Conservation (phyloP, 2,113 vertebrate species). For the Porphyrio hochstetteri region DNA sequence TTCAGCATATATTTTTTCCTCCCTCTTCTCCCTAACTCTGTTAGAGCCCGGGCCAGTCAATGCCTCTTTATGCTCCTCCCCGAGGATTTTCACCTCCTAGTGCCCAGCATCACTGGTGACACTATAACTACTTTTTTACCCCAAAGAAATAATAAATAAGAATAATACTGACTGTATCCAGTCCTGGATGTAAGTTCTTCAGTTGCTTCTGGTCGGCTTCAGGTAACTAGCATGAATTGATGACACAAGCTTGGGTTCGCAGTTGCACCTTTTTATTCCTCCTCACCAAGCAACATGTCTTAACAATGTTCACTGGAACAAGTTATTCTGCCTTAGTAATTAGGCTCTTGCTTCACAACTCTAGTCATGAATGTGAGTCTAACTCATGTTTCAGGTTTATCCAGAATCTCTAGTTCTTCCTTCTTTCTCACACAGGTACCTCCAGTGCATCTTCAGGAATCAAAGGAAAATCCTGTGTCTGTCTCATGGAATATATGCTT, state of each 20-base stretch:
- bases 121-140: not conserved
- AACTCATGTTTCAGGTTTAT: conserved; percentile 41
- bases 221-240: not conserved
- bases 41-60: not conserved
- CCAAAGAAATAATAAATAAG: not conserved
- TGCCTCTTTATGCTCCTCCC: not conserved
- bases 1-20: not conserved
- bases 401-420: not conserved
- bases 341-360: conserved; percentile 31
- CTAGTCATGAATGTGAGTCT: not conserved
- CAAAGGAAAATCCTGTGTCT: not conserved
- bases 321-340: conserved; percentile 31
- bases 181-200: not conserved
- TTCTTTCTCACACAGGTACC: not conserved
- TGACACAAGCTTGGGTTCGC: not conserved
- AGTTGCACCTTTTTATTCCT: not conserved
- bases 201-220: not conserved
- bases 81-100: not conserved
- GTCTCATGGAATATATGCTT: not conserved
- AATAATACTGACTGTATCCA: not conserved
- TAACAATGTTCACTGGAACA: conserved; percentile 1
- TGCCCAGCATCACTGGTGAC: not conserved
- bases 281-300: not conserved
- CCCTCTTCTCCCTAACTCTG: not conserved
- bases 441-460: not conserved